Conservation (phyloP, 2,888 invertebrate species). For the Cosmorhoe ocellata region DNA sequence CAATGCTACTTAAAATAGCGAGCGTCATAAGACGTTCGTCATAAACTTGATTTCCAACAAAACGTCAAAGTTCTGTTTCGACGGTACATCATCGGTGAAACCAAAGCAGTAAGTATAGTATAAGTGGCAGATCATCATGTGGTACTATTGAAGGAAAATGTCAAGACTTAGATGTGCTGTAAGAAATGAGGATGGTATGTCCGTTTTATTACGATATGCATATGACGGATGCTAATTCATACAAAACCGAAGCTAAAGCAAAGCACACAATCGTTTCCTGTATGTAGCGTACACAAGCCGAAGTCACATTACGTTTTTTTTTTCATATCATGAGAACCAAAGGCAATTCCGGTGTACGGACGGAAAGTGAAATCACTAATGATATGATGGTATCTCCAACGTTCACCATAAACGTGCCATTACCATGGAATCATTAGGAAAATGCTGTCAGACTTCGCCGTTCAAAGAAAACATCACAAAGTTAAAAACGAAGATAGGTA, state of each 20-base stretch:
- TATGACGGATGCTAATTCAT: neutral
- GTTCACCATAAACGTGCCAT: conserved; percentile 32
- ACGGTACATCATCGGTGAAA: no score
- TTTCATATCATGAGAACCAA: conserved; percentile 47
- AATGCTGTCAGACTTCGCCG: neutral
- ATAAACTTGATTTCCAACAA: no score
- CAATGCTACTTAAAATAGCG: neutral
- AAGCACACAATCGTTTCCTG: conserved; percentile 26
- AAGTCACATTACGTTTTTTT: conserved; percentile 30
- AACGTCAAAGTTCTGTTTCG: no score
- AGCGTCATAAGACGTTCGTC: neutral
- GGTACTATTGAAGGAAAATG: no score
- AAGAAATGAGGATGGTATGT: no score
- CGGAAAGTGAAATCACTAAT: conserved; percentile 56
- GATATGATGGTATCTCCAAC: conserved; percentile 34
- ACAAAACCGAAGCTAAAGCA: neutral
- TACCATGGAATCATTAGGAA: conserved; percentile 30
- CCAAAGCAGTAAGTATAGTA: no score
- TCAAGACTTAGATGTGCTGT: no score
- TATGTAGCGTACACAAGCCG: conserved; percentile 15
- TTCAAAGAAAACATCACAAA: neutral
- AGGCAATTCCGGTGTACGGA: conserved; percentile 41
- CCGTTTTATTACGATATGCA: no score
- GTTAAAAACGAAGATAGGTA: no score
- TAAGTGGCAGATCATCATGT: no score